Base-by-base conservation (phyloP, 2,888 invertebrate species). In the Drosophila kambysellisi region DNA sequence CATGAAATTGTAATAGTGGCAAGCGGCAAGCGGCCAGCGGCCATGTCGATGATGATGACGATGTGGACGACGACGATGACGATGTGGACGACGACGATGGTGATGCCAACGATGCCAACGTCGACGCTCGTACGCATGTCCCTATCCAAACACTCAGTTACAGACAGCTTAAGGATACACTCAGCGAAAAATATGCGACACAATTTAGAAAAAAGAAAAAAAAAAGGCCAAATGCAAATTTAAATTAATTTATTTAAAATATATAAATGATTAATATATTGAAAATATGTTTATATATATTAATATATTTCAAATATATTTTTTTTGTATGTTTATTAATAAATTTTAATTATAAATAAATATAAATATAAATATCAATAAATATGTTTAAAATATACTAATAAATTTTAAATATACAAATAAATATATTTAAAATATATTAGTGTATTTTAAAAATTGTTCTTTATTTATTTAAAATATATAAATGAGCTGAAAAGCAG, bases 61-160 rank as follows among this genome's bases (percentile, higher is more conserved):
- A 65, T 52, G 65, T 46, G 56, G 63, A 61, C 69, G 70, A 75
- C 53, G 79, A 72, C 46, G 73, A 64, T 33, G 75, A 53, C 43
- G 66, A 25, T 25, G 20, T 25, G 20, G 20, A 62, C 59, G 66
- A 39, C 51, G 57, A 59, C 66, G 61, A 59, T 68, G 69, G 68
- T 50, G 71, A 66, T 54, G 74, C 54, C 63, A 70, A 62, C 48
- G 59, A 66, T 37, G 70, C 67, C 53, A 71, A 59, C 85, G 81
- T 69, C 85, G 86, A 69, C 79, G 83, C 69, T 77, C 76, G 76
- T 75, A 82, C 90, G 88, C 87, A 88, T 88, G 85, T 88, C 87
- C 87, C 87, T 88, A 77, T 83, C 66, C 72, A 74, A 82, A 79
- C 73, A 73, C 68, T 41, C 20, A 51, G 52, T 33, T 61, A 46